These are phyloP conservation scores for Ophiodon elongatus DNA, from an alignment of 2,113 vertebrate species.

Conservation along the genomic window DNA sequence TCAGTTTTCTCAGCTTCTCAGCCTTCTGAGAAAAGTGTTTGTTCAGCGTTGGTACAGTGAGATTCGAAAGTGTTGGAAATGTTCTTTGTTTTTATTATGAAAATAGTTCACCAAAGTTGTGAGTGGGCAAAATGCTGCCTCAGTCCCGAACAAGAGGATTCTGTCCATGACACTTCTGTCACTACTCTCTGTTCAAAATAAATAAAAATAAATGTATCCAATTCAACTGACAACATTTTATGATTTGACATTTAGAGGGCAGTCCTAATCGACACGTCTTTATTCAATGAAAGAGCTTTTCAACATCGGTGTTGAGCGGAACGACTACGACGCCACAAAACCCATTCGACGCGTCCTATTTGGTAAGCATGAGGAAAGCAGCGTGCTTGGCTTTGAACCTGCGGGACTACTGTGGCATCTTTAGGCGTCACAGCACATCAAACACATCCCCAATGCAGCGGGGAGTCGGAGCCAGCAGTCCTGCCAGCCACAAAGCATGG, in stretches of 20 bases:
- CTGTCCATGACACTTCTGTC: background rate
- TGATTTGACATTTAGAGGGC: conserved; percentile 2
- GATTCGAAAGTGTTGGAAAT: background rate
- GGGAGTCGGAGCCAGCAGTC: conserved; percentile 38
- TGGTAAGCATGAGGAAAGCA: conserved; percentile 23
- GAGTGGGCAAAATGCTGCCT: background rate
- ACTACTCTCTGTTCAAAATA: background rate
- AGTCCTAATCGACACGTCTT: background rate
- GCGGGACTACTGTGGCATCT: conserved; percentile 42
- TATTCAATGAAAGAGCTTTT: conserved; percentile 28
- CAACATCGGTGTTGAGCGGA: conserved; percentile 8
- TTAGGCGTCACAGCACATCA: conserved; percentile 58
- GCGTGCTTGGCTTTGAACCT: conserved; percentile 54
- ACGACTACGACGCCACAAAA: too few relatives aligned
- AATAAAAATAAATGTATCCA: background rate
- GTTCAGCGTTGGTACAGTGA: background rate
- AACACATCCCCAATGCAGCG: conserved; percentile 23
- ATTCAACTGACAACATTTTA: background rate
- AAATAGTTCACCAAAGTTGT: background rate
- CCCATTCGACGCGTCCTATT: background rate
- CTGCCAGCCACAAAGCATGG: conserved; percentile 40
- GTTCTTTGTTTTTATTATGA: background rate
- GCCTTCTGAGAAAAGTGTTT: background rate
- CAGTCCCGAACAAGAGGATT: background rate
- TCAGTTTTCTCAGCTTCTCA: too few relatives aligned